phyloP scores from a whole-genome alignment of 2,888 invertebrate genomes.

The Heliconius ethilla region DNA sequence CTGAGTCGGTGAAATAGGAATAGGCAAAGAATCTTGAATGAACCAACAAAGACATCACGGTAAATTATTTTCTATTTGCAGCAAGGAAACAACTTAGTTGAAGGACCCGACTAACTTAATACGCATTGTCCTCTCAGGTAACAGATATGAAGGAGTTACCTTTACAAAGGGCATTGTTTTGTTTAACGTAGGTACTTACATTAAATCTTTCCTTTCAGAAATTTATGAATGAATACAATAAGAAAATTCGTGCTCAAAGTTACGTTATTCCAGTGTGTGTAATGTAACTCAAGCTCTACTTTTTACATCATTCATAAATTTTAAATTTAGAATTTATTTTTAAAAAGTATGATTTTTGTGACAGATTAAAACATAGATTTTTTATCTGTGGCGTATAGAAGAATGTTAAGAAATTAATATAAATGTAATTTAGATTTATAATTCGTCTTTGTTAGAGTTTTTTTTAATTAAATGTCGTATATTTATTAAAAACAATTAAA shows the following conservation, averaged over 20 bases:
- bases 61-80: constrained; percentile 72
- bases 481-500: background rate
- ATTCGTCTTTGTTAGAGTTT: background rate
- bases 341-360: too few species aligned
- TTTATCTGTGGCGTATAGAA: too few species aligned
- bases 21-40: constrained; percentile 63
- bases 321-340: background rate
- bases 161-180: constrained; percentile 37
- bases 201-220: constrained; percentile 17
- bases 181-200: constrained; percentile 20
- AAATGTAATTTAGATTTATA: background rate
- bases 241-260: background rate
- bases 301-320: constrained; percentile 8
- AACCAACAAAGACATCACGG: constrained; percentile 69
- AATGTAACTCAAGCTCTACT: background rate
- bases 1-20: background rate
- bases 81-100: constrained; percentile 64
- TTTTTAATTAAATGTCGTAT: too few species aligned
- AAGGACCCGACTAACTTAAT: constrained; percentile 57
- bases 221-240: constrained; percentile 29
- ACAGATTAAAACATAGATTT: too few species aligned
- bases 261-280: background rate
- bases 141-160: constrained; percentile 41
- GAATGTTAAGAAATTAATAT: background rate
- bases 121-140: constrained; percentile 57